These are phyloP conservation scores for Caenorhabditis sinica DNA, from an alignment of 2,888 invertebrate species.

Conservation along the genomic window DNA sequence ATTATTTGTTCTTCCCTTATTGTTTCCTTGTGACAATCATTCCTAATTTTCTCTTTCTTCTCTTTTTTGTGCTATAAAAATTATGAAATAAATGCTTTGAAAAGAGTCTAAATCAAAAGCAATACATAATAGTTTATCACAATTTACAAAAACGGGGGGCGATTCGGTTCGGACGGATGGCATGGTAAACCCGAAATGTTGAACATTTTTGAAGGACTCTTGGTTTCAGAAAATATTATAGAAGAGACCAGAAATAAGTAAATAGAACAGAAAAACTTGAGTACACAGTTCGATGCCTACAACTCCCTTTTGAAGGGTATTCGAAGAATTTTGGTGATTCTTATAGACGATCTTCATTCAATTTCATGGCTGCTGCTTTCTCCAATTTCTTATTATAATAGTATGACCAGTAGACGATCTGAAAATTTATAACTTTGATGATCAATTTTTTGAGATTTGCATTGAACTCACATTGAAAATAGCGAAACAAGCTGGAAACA, in stretches of 20 bases:
- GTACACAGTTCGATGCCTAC: conserved; percentile 46
- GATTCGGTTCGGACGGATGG: conserved; percentile 14
- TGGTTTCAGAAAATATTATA: conserved; percentile 7
- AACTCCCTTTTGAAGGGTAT: conserved; percentile 45
- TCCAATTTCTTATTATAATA: conserved; percentile 77
- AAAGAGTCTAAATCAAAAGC: not conserved
- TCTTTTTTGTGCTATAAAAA: conserved; percentile 41
- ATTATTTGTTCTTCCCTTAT: not conserved
- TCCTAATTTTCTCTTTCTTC: conserved; percentile 22
- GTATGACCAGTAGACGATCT: conserved; percentile 83
- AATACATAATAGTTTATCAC: conserved; percentile 44
- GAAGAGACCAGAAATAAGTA: not conserved
- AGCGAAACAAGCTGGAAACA: conserved; percentile 83
- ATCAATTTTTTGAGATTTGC: not conserved
- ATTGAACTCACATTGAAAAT: conserved; percentile 81
- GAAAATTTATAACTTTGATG: conserved; percentile 55
- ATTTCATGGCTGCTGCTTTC: conserved; percentile 68
- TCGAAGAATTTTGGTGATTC: not conserved
- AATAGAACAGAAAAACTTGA: conserved; percentile 26
- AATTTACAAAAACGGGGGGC: conserved; percentile 54
- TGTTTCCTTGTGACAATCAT: conserved; percentile 5
- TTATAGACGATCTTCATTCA: conserved; percentile 50
- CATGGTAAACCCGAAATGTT: conserved; percentile 32
- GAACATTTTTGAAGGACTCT: conserved; percentile 47
- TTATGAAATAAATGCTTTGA: conserved; percentile 20